phyloP scores from a whole-genome alignment of 2,113 vertebrate genomes.

The Eidolon helvum region DNA sequence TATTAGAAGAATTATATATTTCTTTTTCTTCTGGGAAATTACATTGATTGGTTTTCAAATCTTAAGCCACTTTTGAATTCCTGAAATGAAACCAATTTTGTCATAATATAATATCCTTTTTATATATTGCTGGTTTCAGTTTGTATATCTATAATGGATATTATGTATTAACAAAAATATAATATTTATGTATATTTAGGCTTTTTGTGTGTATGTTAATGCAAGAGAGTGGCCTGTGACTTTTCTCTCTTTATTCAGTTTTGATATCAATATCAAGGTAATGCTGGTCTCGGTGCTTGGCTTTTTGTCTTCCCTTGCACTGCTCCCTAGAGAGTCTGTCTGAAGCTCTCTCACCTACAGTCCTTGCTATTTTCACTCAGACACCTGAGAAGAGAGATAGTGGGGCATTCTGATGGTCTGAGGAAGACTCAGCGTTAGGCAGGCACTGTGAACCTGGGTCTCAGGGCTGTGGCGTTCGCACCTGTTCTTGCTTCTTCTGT shows the following conservation, averaged over 20 bases:
- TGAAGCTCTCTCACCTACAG: not conserved
- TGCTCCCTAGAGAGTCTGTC: not conserved
- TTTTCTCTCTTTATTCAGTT: not conserved
- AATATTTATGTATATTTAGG: not conserved
- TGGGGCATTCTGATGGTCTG: not conserved
- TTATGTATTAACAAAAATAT: not conserved
- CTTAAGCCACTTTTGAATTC: not conserved
- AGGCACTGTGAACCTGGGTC: not conserved
- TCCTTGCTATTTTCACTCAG: not conserved
- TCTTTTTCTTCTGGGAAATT: not conserved
- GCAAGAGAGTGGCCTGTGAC: not conserved
- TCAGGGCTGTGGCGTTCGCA: not conserved
- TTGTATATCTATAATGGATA: not conserved
- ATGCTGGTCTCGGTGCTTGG: not conserved
- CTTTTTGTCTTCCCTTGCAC: not conserved
- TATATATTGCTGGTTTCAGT: not conserved
- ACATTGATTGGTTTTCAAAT: not conserved
- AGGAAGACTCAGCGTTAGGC: not conserved
- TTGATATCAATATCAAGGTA: not conserved
- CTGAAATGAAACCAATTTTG: not conserved
- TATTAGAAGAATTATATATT: not conserved
- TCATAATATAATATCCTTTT: not conserved
- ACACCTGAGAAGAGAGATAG: not conserved
- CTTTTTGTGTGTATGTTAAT: not conserved
- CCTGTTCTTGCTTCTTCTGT: not conserved